These are phyloP conservation scores for Coccyzus lansbergi DNA, from an alignment of 2,797 vertebrate species.

Conservation along the genomic window DNA sequence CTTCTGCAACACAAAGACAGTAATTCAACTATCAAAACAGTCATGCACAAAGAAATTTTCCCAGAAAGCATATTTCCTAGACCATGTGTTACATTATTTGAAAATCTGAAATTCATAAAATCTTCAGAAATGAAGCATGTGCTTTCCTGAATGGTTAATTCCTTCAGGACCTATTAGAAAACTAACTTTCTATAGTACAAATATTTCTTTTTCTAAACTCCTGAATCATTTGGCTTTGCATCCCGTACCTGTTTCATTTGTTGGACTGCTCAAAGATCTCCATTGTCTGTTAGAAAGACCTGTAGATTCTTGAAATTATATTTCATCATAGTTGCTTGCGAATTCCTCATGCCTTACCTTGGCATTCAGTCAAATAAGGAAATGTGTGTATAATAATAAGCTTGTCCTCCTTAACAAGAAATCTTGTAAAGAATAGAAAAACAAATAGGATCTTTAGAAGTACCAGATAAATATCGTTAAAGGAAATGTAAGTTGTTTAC, in stretches of 20 bases:
- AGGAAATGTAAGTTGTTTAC: not conserved
- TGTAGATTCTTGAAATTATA: not conserved
- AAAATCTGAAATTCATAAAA: not conserved
- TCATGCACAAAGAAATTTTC: not conserved
- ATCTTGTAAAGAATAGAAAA: constrained; percentile 1
- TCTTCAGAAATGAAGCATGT: not conserved
- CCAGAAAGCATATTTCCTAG: not conserved
- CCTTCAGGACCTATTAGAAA: not conserved
- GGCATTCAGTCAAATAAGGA: not conserved
- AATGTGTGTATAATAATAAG: not conserved
- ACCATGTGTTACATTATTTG: not conserved
- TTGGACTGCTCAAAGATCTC: not conserved
- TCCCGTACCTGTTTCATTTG: not conserved
- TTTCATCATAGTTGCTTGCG: not conserved
- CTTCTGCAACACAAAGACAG: not conserved
- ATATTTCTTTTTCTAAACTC: not conserved
- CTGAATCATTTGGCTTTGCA: not conserved
- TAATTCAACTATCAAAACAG: not conserved
- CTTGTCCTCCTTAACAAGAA: not conserved
- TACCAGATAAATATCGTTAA: not conserved
- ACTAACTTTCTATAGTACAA: not conserved
- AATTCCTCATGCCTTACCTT: not conserved
- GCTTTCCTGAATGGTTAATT: not conserved
- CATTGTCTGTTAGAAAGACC: not conserved
- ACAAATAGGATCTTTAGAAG: not conserved